phyloP scores from a whole-genome alignment of 2,113 vertebrate species.

The Phainopepla nitens region DNA sequence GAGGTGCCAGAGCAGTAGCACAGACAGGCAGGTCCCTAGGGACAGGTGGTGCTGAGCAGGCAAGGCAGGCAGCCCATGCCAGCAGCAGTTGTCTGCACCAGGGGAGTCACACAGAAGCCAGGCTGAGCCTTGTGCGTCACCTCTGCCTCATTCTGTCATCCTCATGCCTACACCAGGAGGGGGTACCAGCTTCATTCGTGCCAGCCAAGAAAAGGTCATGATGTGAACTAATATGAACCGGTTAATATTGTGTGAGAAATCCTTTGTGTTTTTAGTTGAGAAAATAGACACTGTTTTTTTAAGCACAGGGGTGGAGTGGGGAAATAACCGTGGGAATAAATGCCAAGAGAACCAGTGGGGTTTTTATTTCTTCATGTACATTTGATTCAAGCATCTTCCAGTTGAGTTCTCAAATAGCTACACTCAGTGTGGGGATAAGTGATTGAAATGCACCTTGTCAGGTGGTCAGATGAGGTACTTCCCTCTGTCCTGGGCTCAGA shows the following conservation, averaged over 20 bases:
- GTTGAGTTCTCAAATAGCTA: neutral
- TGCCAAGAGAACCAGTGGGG: neutral
- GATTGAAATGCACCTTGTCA: neutral
- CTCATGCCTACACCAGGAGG: neutral
- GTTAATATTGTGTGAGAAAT: neutral
- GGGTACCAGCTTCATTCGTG: neutral
- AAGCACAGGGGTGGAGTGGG: accelerated
- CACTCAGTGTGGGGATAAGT: neutral
- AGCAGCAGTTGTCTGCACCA: neutral
- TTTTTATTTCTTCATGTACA: neutral
- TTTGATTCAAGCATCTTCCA: neutral
- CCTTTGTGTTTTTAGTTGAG: neutral
- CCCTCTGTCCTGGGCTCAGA: neutral
- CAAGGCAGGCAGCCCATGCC: accelerated
- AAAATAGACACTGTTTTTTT: neutral
- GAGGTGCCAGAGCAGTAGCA: neutral
- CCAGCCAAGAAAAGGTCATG: neutral
- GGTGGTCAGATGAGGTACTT: neutral
- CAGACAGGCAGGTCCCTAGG: neutral
- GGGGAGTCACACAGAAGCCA: neutral
- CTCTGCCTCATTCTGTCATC: accelerated
- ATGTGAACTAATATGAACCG: neutral
- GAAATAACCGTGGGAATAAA: neutral
- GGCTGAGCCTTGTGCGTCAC: neutral
- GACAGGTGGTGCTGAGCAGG: neutral